Percentiles rank a stretch among this genome's conserved stretches.
These are phyloP conservation scores for Pseudorectes ferrugineus DNA, from an alignment of 2,113 vertebrate genomes.

Conservation along the genomic window DNA sequence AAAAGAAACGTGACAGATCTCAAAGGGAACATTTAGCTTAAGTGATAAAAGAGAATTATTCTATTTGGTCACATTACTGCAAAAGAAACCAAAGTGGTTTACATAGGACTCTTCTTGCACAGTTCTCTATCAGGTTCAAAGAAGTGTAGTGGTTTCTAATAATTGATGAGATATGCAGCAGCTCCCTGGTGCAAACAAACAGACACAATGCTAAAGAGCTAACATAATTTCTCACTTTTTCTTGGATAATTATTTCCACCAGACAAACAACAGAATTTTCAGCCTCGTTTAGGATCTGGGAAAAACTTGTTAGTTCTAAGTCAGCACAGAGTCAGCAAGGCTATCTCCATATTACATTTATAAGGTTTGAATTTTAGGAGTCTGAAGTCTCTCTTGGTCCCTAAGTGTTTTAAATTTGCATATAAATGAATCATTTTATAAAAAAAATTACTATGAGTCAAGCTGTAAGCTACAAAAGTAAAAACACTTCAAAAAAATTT, in stretches of 20 bases:
- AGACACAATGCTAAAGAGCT: background rate
- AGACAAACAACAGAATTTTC: background rate
- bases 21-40: background rate
- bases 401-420: background rate
- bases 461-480: background rate
- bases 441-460: background rate
- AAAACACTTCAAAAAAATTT: accelerated
- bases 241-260: background rate
- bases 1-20: background rate
- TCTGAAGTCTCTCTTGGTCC: background rate
- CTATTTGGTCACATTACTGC: background rate
- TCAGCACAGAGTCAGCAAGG: background rate
- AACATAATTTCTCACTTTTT: background rate
- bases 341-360: background rate
- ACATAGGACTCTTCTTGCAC: background rate
- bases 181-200: background rate
- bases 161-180: background rate
- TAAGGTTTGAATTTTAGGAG: background rate
- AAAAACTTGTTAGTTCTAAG: background rate
- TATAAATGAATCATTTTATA: background rate
- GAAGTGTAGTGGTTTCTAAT: background rate
- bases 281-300: background rate
- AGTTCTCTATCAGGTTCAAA: background rate
- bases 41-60: background rate
- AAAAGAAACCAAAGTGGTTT: background rate